Evolutionary conservation across 2,888 invertebrate species (phyloP), one percentile per base, ranked within the genome.

Genomic region (Encarsia formosa): DNA sequence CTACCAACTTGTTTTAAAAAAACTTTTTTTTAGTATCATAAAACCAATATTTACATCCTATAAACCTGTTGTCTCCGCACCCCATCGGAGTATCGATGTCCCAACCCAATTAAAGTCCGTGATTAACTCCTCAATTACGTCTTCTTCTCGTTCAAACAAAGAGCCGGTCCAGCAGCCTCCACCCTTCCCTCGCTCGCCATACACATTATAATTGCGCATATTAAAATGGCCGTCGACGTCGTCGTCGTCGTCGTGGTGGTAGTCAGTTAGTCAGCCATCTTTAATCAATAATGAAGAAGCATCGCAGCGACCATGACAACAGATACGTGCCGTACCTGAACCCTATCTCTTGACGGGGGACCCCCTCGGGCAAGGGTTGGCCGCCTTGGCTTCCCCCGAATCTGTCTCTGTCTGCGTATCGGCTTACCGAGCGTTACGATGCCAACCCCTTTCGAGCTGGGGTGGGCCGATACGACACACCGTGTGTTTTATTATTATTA

Each of bases 251-350:
- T 55, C 52, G 52, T 31, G 40, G 53, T 22, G 31, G 49, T 51
- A 15, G 58, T 60, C 57, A 61, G 52, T 60, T 60, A 62, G 61
- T 64, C 71, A 70, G 70, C 73, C 72, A 73, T 73, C 73, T 73
- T 73, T 71, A 73, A 73, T 73, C 73, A 73, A 73, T 73, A 73
- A 73, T 71, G 72, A 69, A 72, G 67, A 72, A 71, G 72, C 70
- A 13, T 13, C 8, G 29, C 34, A 72, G 73, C 72, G 73, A 73
- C 73, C 73, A 73, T 73, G 73, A 73, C 73, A 73, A 73, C 73
- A 73, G 73, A 72, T 70, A 71, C 67, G 67, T 15, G 26, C 6
- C 70, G 64, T 63, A 34, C 63, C 60, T 57, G 65, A 61, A 60
- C 62, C 65, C 54, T 61, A 62, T 58, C 63, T 66, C 69, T 65